Conservation (phyloP, 2,797 vertebrate genomes). For the Hephaestus fuliginosus region DNA sequence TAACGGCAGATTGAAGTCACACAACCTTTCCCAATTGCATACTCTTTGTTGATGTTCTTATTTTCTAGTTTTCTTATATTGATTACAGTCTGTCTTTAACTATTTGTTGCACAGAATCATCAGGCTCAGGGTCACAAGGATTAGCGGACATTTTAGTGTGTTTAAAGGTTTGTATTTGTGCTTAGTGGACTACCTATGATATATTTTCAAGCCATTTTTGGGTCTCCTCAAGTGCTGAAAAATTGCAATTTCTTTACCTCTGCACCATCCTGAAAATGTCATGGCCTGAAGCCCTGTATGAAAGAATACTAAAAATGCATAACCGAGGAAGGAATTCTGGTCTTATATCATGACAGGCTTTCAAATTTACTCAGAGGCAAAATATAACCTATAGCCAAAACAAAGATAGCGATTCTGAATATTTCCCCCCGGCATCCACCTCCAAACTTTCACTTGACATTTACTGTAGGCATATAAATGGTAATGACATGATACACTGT, state of each 20-base stretch:
- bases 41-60: background rate
- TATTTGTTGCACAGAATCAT: background rate
- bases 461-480: conserved; percentile 36
- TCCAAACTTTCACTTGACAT: conserved; percentile 46
- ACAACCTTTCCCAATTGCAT: background rate
- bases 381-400: conserved; percentile 31
- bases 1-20: background rate
- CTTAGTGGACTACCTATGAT: background rate
- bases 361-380: conserved; percentile 44
- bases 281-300: conserved; percentile 34
- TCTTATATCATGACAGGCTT: conserved; percentile 47
- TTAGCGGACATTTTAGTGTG: background rate
- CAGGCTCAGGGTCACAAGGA: background rate
- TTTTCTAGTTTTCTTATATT: background rate
- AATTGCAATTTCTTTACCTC: conserved; percentile 12
- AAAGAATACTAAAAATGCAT: conserved; percentile 26
- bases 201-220: background rate
- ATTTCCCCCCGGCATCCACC: conserved; percentile 15
- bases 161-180: conserved; percentile 15
- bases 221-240: background rate
- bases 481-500: conserved; percentile 16
- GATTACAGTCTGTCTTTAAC: background rate
- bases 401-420: conserved; percentile 29
- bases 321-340: background rate
- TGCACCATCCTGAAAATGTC: conserved; percentile 49